Evolutionary conservation across 2,888 invertebrate genomes (phyloP), one percentile per base, ranked within the genome.

Genomic region (Eulithis prunata): DNA sequence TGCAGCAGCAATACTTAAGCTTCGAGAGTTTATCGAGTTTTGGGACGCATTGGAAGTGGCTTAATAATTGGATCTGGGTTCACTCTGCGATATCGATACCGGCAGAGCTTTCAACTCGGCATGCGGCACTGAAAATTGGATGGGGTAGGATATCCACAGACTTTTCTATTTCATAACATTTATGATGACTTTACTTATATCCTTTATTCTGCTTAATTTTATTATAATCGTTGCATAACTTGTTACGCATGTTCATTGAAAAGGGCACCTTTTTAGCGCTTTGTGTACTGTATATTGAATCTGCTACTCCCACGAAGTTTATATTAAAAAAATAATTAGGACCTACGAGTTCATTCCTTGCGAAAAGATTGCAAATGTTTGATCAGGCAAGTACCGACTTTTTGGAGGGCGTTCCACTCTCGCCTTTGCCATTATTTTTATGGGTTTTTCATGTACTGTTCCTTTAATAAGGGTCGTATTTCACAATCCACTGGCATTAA

Each of bases 401-500:
- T 74, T 66, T 71, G 61, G 67, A 71, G 74, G 74, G 68, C 68
- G 57, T 58, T 67, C 69, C 57, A 69, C 64, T 69, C 64, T 68
- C 69, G 70, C 65, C 71, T 62, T 64, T 60, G 68, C 72, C 78
- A 78, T 80, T 83, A 80, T 74, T 78, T 84, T 84, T 83, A 84
- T 81, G 76, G 80, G 70, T 76, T 84, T 86, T 82, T 76, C 81
- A 78, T 84, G 82, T 87, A 81, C 75, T 75, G 74, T 73, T 57
- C 75, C 46, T 70, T 72, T 72, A 71, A 76, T 74, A 74, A 75
- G 77, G 74, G 71, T 75, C 77, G 75, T 82, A 79, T 81, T 80
- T 83, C 80, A 79, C 74, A 76, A 78, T 82, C 79, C 75, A 72
- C 71, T 73, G 70, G 76, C 76, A 80, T 80, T 78, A 79, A 77